Percentiles rank a stretch among this genome's conserved stretches.
Evolutionary conservation across 2,797 vertebrate species (phyloP).

Genomic region (Mionectes olivaceus): DNA sequence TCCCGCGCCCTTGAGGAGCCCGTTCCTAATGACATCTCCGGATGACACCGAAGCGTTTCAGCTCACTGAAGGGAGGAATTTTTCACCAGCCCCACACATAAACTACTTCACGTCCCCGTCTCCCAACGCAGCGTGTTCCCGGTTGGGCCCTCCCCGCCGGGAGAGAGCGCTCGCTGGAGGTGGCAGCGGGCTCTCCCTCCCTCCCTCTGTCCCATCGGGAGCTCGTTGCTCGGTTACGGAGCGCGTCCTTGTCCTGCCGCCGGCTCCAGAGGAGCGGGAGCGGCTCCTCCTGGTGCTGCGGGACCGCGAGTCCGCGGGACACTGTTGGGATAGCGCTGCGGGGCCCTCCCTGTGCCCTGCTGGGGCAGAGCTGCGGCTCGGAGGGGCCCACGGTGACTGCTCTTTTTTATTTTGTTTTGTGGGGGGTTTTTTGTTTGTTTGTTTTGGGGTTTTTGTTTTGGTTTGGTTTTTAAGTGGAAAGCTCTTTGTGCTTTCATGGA

Average conservation of each 20-base stretch:
- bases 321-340: neutral
- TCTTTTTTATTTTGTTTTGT: neutral
- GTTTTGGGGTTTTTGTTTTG: no score
- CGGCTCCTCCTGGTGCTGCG: fast-evolving
- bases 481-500: neutral
- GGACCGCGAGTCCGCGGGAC: neutral
- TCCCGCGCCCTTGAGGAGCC: fast-evolving
- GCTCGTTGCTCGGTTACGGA: neutral
- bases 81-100: fast-evolving
- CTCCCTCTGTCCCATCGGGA: neutral
- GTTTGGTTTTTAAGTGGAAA: neutral
- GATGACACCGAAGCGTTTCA: fast-evolving
- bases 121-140: fast-evolving
- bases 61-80: neutral
- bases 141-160: neutral
- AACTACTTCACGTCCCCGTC: fast-evolving
- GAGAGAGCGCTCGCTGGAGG: neutral
- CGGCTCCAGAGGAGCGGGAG: neutral
- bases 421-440: neutral
- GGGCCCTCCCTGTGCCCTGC: neutral
- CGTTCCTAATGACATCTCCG: fast-evolving
- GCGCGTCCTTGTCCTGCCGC: neutral
- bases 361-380: neutral
- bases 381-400: neutral
- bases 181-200: fast-evolving